Conservation (phyloP, 2,888 invertebrate genomes). For the Lagria hirta region DNA sequence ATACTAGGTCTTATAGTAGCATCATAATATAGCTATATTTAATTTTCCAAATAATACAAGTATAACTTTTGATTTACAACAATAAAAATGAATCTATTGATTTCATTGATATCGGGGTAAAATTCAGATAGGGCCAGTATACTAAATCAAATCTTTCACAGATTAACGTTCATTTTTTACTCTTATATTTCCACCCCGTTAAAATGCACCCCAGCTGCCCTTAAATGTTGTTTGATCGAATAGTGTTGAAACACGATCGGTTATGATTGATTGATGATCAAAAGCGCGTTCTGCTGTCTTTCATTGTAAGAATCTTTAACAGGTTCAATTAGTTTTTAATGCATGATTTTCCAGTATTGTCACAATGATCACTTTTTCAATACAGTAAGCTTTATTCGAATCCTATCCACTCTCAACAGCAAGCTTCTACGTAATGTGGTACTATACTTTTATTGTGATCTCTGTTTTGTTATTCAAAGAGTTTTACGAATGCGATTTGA, state of each 20-base stretch:
- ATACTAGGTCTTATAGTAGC: too few species aligned
- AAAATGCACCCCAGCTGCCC: conserved; percentile 36
- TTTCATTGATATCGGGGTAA: too few species aligned
- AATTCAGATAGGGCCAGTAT: too few species aligned
- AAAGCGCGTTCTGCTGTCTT: conserved; percentile 25
- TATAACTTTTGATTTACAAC: too few species aligned
- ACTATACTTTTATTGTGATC: conserved; percentile 43
- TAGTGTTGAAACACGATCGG: conserved; percentile 33
- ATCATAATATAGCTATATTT: too few species aligned
- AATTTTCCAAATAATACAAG: too few species aligned
- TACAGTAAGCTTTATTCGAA: conserved; percentile 20
- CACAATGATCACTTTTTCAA: conserved; percentile 7
- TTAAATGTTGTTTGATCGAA: conserved; percentile 39
- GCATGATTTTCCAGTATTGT: conserved; percentile 11
- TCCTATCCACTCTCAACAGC: conserved; percentile 7
- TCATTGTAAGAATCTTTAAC: conserved; percentile 17
- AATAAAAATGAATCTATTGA: too few species aligned
- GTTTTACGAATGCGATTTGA: conserved; percentile 37
- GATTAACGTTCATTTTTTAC: conserved; percentile 38
- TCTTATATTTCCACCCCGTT: conserved; percentile 30
- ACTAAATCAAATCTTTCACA: conserved; percentile 44
- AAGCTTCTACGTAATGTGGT: conserved; percentile 33
- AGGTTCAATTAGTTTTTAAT: conserved; percentile 26
- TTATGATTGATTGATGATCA: conserved; percentile 37
- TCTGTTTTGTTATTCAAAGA: conserved; percentile 45